Base-by-base conservation (phyloP, 2,797 vertebrate species). In the Margarornis squamiger region DNA sequence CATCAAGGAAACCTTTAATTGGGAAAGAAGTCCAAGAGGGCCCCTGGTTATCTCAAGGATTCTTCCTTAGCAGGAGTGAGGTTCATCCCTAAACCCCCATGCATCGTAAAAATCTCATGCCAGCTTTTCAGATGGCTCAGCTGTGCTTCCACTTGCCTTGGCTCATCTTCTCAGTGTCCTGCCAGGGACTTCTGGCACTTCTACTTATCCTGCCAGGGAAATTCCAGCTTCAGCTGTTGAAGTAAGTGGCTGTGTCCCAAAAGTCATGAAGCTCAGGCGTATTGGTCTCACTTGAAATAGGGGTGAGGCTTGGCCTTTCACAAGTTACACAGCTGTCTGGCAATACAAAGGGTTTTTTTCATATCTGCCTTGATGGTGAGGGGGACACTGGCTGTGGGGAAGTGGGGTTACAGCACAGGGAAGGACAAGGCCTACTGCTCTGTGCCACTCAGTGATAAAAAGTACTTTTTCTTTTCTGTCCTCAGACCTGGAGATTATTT, bases 201-300 rank as follows among this genome's bases (percentile, higher is more conserved):
- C 29, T 86, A 8, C 52, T 90, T 71, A 81, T 88, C 52, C 87
- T 95, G 75, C 82, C 87, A 94, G 68, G 57, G 82, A 93, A 91
- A 95, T 93, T 93, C 72, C 91, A 93, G 27, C 46, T 86, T 86
- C 87, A 92, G 68, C 57, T 90, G 59, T 38, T 74, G 78, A 67
- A 94, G 38, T 20, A 74, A 61, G 41, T 89, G 52, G 45, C 93
- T 83, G 23, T 57, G 38, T 85, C 57, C 68, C 85, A 91, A 67
- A 79, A 68, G 18, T 1, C 72, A n/a, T 9, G 68, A 77, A 71
- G 14, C 61, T 89, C 18, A 48, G 75, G n/a, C 29, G 54, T 91
- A 27, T 6, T 58, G 57, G 24, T 86, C 41, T 86, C 49, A 8
- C 17, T 83, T 77, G 72, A 59, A 88, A 63, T 2, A 57, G 9